phyloP scores from a whole-genome alignment of 2,113 vertebrate genomes.

The Colaptes auratus region DNA sequence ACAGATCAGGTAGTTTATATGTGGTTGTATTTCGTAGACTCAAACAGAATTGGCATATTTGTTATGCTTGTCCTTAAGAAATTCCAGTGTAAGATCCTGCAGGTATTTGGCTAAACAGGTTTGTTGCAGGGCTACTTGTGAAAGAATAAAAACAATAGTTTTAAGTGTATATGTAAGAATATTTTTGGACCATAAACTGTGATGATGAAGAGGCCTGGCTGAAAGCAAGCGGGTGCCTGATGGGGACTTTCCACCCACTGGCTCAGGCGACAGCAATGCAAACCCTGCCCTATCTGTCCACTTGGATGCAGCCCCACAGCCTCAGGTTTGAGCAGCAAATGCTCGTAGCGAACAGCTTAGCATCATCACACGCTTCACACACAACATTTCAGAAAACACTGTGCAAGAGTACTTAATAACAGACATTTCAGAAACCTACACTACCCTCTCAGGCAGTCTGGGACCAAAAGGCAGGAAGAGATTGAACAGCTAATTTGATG shows the following conservation, averaged over 20 bases:
- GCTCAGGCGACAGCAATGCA: not conserved
- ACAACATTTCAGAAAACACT: not conserved
- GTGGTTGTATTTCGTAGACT: not conserved
- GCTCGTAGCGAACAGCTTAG: not conserved
- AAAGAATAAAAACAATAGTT: not conserved
- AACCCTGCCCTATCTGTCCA: not conserved
- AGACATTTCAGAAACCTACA: not conserved
- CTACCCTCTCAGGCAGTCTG: not conserved
- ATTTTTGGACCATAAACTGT: not conserved
- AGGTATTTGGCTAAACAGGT: not conserved
- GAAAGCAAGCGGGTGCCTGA: not conserved
- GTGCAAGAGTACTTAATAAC: not conserved
- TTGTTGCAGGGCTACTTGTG: not conserved
- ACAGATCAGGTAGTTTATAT: not conserved
- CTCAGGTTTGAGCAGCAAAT: not conserved
- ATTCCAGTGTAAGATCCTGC: not conserved
- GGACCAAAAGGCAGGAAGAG: not conserved
- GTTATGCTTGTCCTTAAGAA: not conserved
- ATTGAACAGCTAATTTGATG: not conserved
- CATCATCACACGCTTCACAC: accelerated
- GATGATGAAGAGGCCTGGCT: not conserved
- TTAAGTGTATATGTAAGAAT: not conserved
- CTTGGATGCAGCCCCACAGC: not conserved
- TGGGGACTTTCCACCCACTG: not conserved
- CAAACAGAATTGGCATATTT: not conserved